Conservation (phyloP, 1,140 invertebrate species). For the Apis laboriosa region DNA sequence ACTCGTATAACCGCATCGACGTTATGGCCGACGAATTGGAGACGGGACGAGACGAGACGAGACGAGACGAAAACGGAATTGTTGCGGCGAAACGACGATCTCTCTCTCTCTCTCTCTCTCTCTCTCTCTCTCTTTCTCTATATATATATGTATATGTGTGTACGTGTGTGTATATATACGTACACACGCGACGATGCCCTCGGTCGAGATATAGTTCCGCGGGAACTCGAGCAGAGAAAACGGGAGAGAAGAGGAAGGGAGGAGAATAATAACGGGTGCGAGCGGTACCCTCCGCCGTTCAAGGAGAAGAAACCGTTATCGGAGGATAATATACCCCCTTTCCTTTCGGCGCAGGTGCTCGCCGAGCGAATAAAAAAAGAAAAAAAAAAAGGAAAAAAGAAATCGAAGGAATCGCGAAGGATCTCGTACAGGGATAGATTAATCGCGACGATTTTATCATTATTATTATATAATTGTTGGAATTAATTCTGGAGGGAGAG, state of each 20-base stretch:
- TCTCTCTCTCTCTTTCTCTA: no score
- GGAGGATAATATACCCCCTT: slow-evolving; percentile 52
- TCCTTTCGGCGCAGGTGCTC: slow-evolving; percentile 27
- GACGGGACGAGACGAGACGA: no score
- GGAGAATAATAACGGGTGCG: neutral
- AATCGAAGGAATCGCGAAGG: neutral
- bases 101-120: neutral
- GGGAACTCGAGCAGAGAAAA: slow-evolving; percentile 47
- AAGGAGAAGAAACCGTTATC: slow-evolving; percentile 74
- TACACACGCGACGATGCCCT: neutral
- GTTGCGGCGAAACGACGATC: neutral
- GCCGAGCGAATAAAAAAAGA: slow-evolving; percentile 3
- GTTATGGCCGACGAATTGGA: no score
- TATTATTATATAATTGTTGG: no score
- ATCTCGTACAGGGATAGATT: no score
- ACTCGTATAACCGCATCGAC: no score
- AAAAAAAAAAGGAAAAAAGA: neutral
- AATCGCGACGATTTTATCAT: no score
- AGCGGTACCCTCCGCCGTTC: slow-evolving; percentile 67
- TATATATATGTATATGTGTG: no score
- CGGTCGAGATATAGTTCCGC: slow-evolving; percentile 20
- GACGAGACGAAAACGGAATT: no score
- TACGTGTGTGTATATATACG: neutral
- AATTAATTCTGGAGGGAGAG: no score
- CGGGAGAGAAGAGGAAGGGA: no score